phyloP scores from a whole-genome alignment of 2,797 vertebrate species.

The Acanthurus tractus region DNA sequence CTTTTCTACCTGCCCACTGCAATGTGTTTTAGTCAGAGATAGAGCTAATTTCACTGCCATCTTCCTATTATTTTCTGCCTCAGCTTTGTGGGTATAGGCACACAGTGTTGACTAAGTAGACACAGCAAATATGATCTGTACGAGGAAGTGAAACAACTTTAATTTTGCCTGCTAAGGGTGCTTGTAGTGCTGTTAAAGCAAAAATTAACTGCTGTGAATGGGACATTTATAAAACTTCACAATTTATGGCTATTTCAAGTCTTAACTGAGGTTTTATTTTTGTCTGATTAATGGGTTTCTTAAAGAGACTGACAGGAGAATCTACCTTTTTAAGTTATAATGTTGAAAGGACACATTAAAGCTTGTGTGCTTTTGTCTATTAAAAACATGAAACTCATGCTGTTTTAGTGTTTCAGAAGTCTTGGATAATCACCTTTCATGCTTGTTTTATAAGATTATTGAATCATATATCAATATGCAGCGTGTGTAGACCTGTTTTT shows the following conservation, averaged over 20 bases:
- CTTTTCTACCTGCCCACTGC: slow-evolving; percentile 6
- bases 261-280: slow-evolving; percentile 13
- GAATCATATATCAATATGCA: not conserved
- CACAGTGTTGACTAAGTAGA: slow-evolving; percentile 23
- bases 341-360: not conserved
- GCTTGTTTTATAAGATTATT: not conserved
- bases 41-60: slow-evolving; percentile 43
- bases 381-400: not conserved
- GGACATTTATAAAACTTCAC: slow-evolving; percentile 41
- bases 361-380: not conserved
- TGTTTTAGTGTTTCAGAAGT: not conserved
- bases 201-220: slow-evolving; percentile 36
- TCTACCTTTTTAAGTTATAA: not conserved
- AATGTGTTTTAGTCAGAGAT: slow-evolving; percentile 29
- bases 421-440: too few species aligned
- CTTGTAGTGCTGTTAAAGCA: slow-evolving; percentile 40
- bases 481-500: not conserved
- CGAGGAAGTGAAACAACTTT: slow-evolving; percentile 33
- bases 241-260: slow-evolving; percentile 34
- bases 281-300: not conserved
- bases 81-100: slow-evolving; percentile 42
- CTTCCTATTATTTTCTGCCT: slow-evolving; percentile 54
- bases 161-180: slow-evolving; percentile 35
- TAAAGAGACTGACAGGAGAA: not conserved
- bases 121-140: slow-evolving; percentile 32